Evolutionary conservation across 2,797 vertebrate species (phyloP), one percentile per base, ranked within the genome.

Genomic region (Sebastes steindachneri): DNA sequence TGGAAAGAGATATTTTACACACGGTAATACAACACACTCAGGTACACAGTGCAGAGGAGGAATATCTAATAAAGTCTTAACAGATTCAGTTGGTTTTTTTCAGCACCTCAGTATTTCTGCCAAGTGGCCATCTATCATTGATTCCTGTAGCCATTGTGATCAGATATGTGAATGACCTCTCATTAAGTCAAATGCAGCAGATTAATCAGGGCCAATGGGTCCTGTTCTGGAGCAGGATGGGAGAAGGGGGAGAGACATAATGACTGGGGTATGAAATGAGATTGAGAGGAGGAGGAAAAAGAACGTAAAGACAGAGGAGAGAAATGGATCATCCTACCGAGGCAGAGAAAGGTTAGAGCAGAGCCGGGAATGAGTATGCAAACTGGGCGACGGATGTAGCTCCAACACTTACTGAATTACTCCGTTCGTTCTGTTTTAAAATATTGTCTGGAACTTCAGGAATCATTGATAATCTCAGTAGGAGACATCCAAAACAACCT

Each of bases 161-260:
- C 91, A 93, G 94, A 95, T 94, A 93, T 94, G 93, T 93, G 92
- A 94, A 94, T 92, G 93, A 94, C 92, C 90, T 90, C 95, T 94
- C 93, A 94, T 95, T 95, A 95, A 94, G 93, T 94, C 92, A 95
- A 93, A 93, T 82, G 88, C 89, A 85, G 92, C 88, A 93, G 87
- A 94, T 93, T 94, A 94, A 94, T 94, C 92, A 94, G 86, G 91
- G 79, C 90, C 93, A 92, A 89, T 91, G 92, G 92, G 91, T 93
- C 89, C 88, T 72, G 84, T 88, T 94, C 90, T 83, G 86, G 86
- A 91, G 86, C 88, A 90, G 90, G 87, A 87, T 76, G 85, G 75
- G 87, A 86, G 88, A 85, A 83, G 76, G 71, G 82, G 81, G 86
- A 80, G 84, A 76, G 75, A 88, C 85, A 41, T 95, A 93, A 94